Conservation (phyloP, 2,888 invertebrate species). For the Agonopterix arenella region DNA sequence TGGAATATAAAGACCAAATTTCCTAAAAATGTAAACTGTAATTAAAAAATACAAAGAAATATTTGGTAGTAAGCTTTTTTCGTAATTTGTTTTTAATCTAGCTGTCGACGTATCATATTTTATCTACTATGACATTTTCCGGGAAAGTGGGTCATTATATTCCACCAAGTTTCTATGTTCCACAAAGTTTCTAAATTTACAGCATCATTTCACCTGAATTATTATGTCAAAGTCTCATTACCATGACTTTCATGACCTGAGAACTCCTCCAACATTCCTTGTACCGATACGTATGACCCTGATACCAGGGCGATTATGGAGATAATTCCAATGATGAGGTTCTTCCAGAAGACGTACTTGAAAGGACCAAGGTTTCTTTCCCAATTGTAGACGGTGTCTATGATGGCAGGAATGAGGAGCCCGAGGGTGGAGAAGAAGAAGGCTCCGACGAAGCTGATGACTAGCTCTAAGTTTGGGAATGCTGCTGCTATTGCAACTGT, state of each 20-base stretch:
- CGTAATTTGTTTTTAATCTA: no score
- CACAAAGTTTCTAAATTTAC: no score
- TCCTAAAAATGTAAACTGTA: no score
- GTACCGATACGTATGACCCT: conserved; percentile 54
- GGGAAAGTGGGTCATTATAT: no score
- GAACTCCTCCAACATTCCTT: conserved; percentile 36
- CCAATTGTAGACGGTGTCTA: conserved; percentile 84
- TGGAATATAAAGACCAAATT: no score
- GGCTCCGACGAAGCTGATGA: conserved; percentile 93
- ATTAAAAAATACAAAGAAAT: no score
- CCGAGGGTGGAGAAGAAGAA: conserved; percentile 85
- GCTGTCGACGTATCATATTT: no score
- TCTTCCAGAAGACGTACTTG: conserved; percentile 82
- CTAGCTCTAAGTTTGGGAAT: conserved; percentile 90
- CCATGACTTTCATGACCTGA: conserved; percentile 8
- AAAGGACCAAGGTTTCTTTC: conserved; percentile 79
- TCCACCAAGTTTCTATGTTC: no score
- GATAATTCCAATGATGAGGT: conserved; percentile 59
- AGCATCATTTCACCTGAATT: neutral
- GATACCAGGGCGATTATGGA: conserved; percentile 51
- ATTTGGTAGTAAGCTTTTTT: no score
- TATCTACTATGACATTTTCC: no score
- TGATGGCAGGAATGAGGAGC: conserved; percentile 82
- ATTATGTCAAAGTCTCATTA: conserved; percentile 10
- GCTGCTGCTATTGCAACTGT: conserved; percentile 85